phyloP scores from a whole-genome alignment of 1,140 invertebrate genomes.

The Anastrepha ludens region DNA sequence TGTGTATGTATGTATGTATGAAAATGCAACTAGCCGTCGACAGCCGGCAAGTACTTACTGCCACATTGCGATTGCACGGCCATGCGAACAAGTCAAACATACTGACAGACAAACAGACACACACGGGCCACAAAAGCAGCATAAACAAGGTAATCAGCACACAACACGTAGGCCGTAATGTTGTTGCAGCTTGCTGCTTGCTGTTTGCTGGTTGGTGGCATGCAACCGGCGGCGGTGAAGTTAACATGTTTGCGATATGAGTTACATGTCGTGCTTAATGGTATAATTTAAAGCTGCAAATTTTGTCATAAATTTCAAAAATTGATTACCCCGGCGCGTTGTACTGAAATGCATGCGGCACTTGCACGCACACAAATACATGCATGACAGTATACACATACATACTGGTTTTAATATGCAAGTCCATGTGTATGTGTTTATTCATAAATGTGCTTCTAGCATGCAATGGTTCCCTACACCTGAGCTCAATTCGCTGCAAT shows the following conservation, averaged over 20 bases:
- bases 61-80: conserved; percentile 23
- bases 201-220: conserved; percentile 16
- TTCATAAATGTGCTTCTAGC: neutral
- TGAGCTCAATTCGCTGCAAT: conserved; percentile 16
- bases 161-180: conserved; percentile 36
- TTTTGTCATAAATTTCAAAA: conserved; percentile 75
- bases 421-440: neutral
- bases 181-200: neutral
- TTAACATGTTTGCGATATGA: conserved; percentile 69
- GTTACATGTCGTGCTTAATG: conserved; percentile 74
- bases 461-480: conserved; percentile 12
- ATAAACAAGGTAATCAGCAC: conserved; percentile 45
- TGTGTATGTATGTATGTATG: neutral
- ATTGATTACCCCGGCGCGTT: conserved; percentile 56
- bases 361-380: conserved; percentile 23
- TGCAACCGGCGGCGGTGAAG: conserved; percentile 49
- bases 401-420: neutral
- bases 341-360: conserved; percentile 50
- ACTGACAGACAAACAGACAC: neutral
- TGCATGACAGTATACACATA: neutral
- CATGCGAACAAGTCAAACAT: conserved; percentile 32
- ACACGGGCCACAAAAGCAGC: neutral
- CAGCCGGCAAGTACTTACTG: conserved; percentile 46
- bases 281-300: conserved; percentile 75
- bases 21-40: conserved; percentile 40